phyloP scores from a whole-genome alignment of 2,113 vertebrate species.

The Orientallactaga bullata region DNA sequence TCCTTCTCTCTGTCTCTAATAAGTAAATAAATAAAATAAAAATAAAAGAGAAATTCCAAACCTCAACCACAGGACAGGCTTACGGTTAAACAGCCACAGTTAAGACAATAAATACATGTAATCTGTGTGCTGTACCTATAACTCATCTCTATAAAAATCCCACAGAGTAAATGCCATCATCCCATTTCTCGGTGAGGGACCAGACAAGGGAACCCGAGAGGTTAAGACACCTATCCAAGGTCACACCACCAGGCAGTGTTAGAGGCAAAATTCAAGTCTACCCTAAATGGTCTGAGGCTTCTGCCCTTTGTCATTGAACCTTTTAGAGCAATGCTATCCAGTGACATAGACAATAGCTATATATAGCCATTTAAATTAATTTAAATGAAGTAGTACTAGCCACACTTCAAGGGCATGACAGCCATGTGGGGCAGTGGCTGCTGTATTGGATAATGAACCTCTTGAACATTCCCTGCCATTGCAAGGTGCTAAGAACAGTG shows the following conservation, averaged over 20 bases:
- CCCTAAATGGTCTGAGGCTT: background rate
- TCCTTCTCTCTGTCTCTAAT: no score
- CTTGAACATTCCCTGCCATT: fast-evolving
- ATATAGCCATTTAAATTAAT: background rate
- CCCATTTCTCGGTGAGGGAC: background rate
- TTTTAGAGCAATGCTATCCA: background rate
- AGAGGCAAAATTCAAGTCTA: background rate
- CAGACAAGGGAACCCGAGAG: conserved; percentile 15
- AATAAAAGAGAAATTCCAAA: conserved; percentile 13
- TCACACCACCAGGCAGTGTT: background rate
- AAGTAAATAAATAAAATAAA: no score
- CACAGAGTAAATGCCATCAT: background rate
- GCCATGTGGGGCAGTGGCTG: background rate
- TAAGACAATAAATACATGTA: fast-evolving
- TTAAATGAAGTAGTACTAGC: background rate
- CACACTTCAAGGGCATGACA: background rate
- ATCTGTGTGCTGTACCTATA: fast-evolving
- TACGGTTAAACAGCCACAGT: background rate
- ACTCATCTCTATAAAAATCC: background rate
- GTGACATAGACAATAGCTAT: fast-evolving
- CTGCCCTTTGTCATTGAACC: background rate
- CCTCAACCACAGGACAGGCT: background rate
- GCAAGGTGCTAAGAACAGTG: background rate
- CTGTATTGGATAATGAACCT: fast-evolving
- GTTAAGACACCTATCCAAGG: background rate